Percentiles rank a stretch among this genome's conserved stretches.
Conservation (phyloP, 2,797 vertebrate genomes). For the Pelobates cultripes region DNA sequence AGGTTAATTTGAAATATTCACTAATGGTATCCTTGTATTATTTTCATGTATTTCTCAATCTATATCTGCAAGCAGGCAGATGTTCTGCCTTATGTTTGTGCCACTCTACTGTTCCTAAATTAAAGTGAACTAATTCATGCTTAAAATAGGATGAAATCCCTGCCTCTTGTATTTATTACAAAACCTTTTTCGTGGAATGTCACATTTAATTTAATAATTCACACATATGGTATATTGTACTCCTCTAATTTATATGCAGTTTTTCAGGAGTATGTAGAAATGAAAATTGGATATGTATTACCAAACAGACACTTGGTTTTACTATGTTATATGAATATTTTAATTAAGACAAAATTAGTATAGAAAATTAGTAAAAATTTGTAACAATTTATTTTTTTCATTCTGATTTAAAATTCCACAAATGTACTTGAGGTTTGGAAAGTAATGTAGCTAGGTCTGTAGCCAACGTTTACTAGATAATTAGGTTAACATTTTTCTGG, state of each 20-base stretch:
- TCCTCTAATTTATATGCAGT: background rate
- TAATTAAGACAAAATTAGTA: no score
- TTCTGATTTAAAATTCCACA: no score
- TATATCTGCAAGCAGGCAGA: slow-evolving; percentile 21
- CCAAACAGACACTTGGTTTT: no score
- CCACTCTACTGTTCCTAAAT: slow-evolving; percentile 33
- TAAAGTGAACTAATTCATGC: slow-evolving; percentile 33
- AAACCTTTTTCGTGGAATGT: slow-evolving; percentile 14
- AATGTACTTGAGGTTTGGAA: no score
- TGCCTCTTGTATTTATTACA: slow-evolving; percentile 16
- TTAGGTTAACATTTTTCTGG: no score
- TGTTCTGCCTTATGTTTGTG: slow-evolving; percentile 37
- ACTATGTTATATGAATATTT: no score
- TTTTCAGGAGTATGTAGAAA: no score
- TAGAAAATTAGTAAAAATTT: no score
- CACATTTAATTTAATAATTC: slow-evolving; percentile 20
- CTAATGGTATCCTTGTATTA: background rate
- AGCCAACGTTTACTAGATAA: no score
- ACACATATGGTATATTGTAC: background rate
- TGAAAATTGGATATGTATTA: no score
- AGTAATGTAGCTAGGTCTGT: no score
- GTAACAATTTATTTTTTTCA: no score
- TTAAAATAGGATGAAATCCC: slow-evolving; percentile 20
- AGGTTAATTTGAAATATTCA: background rate
- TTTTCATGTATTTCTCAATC: slow-evolving; percentile 13